These are phyloP conservation scores for Exaiptasia diaphana DNA, from an alignment of 64 coral and sea anemone genomes.

Conservation along the genomic window DNA sequence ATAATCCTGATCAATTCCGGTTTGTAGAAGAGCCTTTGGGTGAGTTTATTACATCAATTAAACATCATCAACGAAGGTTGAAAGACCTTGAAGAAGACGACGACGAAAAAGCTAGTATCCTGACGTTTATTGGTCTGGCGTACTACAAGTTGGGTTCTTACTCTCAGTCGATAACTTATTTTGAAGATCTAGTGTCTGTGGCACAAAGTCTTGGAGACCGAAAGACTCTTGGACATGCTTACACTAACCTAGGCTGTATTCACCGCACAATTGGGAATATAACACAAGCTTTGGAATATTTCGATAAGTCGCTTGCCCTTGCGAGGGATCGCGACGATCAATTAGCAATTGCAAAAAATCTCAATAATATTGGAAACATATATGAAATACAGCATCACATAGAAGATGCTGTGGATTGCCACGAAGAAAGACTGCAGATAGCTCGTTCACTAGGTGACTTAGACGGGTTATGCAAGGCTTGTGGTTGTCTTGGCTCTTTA, in stretches of 20 bases:
- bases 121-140: constrained; percentile 58
- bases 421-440: constrained; percentile 69
- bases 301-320: constrained; percentile 59
- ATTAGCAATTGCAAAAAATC: constrained; percentile 58
- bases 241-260: constrained; percentile 83
- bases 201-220: constrained; percentile 63
- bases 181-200: constrained; percentile 65
- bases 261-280: constrained; percentile 66
- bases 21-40: constrained; percentile 60
- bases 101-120: constrained; percentile 29
- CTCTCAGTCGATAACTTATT: constrained; percentile 26
- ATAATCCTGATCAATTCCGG: constrained; percentile 72
- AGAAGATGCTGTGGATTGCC: constrained; percentile 65
- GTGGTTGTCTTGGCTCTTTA: constrained; percentile 66
- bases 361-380: constrained; percentile 91
- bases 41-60: constrained; percentile 56
- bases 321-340: constrained; percentile 71
- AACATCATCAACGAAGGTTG: background rate
- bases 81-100: constrained; percentile 42
- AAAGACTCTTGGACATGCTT: constrained; percentile 65
- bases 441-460: constrained; percentile 69
- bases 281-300: constrained; percentile 46
- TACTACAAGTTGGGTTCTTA: constrained; percentile 73
- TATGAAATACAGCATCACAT: constrained; percentile 74
- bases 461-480: constrained; percentile 78